These are phyloP conservation scores for Crotalus tigris DNA, from an alignment of 2,113 vertebrate genomes.

Conservation along the genomic window DNA sequence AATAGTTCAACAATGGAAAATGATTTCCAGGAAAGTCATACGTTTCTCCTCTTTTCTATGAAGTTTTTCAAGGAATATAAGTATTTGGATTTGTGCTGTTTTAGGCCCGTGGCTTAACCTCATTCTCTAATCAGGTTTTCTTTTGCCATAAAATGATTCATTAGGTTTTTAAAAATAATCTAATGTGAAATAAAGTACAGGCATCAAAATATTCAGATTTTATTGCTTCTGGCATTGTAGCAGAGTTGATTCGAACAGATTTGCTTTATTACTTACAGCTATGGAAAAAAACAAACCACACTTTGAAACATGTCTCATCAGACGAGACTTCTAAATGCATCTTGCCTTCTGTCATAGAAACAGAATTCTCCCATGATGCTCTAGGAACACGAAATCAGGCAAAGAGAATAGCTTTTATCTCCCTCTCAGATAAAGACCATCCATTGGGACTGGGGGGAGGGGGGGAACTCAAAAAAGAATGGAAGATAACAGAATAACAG, in stretches of 20 bases:
- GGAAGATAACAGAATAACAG: not conserved
- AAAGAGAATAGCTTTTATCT: not conserved
- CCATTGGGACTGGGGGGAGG: too few species aligned
- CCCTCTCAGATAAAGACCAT: not conserved
- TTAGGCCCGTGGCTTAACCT: not conserved
- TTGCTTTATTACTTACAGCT: not conserved
- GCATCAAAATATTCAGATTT: not conserved
- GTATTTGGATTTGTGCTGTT: not conserved
- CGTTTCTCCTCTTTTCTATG: not conserved
- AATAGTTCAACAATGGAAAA: not conserved
- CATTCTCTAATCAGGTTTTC: not conserved
- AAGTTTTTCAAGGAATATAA: not conserved
- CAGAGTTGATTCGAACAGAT: not conserved
- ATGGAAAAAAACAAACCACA: not conserved
- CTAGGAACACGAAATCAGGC: not conserved
- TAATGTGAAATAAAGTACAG: not conserved
- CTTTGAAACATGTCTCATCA: not conserved
- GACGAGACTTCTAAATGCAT: not conserved
- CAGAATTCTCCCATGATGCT: not conserved
- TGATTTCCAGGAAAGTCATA: not conserved
- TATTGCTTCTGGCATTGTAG: not conserved
- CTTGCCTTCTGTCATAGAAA: not conserved
- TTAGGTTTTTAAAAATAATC: not conserved
- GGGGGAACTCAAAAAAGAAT: not conserved
- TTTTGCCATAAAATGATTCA: not conserved